Percentiles rank a stretch among this genome's conserved stretches.
Evolutionary conservation across 2,888 invertebrate species (phyloP).

Genomic region (Euclidia mi): DNA sequence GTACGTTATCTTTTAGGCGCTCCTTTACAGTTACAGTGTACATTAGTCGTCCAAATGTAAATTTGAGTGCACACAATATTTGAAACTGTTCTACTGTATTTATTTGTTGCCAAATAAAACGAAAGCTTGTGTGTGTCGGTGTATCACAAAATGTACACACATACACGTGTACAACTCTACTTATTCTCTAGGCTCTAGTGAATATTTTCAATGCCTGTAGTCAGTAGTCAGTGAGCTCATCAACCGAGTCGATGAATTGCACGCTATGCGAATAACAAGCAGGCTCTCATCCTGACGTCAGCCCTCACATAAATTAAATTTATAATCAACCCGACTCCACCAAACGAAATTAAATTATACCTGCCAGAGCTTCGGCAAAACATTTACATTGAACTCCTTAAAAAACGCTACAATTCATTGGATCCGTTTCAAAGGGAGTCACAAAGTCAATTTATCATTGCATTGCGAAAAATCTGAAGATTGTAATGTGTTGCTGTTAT

Average conservation of each 20-base stretch:
- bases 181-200: too few relatives aligned
- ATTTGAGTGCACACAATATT: too few relatives aligned
- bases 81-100: too few relatives aligned
- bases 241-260: slow-evolving; percentile 78
- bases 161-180: too few relatives aligned
- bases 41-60: too few relatives aligned
- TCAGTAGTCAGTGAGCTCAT: slow-evolving; percentile 73
- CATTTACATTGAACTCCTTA: slow-evolving; percentile 79
- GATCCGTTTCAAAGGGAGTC: slow-evolving; percentile 68
- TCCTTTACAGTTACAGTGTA: not conserved
- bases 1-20: not conserved
- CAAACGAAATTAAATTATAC: slow-evolving; percentile 86
- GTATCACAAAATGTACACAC: too few relatives aligned
- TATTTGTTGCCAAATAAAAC: too few relatives aligned
- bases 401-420: slow-evolving; percentile 74
- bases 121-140: too few relatives aligned
- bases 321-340: slow-evolving; percentile 84
- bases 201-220: slow-evolving; percentile 62
- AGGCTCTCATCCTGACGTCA: slow-evolving; percentile 71
- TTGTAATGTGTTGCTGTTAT: slow-evolving; percentile 25
- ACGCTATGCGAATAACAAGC: slow-evolving; percentile 82
- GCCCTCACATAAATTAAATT: slow-evolving; percentile 86
- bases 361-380: slow-evolving; percentile 81
- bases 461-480: slow-evolving; percentile 36
- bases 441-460: slow-evolving; percentile 67